Conservation (phyloP, 2,113 vertebrate genomes). For the Hydrochoerus hydrochaeris region DNA sequence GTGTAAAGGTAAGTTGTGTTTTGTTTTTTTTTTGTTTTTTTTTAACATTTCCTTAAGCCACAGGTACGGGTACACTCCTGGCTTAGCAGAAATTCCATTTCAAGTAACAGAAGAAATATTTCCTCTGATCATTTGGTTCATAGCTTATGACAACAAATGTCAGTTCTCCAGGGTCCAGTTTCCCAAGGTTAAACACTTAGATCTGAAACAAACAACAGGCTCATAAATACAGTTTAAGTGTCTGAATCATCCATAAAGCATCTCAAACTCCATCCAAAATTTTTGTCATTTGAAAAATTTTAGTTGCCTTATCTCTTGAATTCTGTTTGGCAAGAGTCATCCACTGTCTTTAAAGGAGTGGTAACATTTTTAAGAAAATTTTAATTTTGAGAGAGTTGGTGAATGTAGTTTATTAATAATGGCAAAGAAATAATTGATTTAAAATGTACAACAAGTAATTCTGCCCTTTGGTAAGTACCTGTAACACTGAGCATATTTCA, state of each 20-base stretch:
- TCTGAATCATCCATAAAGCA: neutral
- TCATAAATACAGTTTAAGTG: neutral
- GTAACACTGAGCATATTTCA: neutral
- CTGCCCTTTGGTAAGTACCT: neutral
- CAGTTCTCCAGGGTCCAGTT: neutral
- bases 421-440: neutral
- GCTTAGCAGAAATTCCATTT: neutral
- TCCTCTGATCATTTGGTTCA: neutral
- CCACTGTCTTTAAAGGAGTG: neutral
- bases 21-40: no score
- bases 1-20: neutral
- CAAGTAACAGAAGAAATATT: neutral
- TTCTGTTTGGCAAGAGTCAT: neutral
- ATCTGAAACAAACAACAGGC: neutral
- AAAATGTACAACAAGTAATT: neutral
- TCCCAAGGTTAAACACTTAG: neutral
- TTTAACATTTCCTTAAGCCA: neutral
- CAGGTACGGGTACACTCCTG: neutral
- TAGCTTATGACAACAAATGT: neutral
- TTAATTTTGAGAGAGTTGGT: neutral
- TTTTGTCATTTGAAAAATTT: no score
- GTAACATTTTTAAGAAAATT: neutral
- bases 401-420: neutral
- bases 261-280: neutral
- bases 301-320: neutral